Conservation (phyloP, 2,888 invertebrate species). For the Stenodema calcarata region DNA sequence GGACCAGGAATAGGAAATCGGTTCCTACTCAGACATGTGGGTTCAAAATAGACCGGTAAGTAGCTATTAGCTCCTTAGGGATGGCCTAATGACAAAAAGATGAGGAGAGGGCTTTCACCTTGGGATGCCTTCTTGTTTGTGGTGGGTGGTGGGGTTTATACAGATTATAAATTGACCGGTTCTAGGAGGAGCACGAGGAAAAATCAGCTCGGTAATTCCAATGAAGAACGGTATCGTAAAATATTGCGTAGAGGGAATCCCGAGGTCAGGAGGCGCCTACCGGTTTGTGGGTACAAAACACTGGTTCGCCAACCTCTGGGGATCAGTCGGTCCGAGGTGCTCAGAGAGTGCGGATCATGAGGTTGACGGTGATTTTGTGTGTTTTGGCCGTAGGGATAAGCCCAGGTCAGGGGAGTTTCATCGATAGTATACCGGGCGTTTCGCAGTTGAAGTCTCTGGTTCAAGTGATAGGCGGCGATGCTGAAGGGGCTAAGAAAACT, state of each 20-base stretch:
- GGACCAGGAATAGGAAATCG: no score
- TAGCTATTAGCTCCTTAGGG: not conserved
- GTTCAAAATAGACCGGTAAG: no score
- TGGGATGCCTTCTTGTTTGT: not conserved
- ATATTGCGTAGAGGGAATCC: not conserved
- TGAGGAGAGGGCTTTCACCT: not conserved
- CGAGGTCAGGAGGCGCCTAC: not conserved
- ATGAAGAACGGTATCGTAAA: not conserved
- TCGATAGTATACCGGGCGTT: slow-evolving; percentile 19
- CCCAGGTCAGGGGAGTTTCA: not conserved
- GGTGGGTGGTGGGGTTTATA: not conserved
- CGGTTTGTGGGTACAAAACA: not conserved
- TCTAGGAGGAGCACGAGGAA: not conserved
- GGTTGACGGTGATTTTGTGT: not conserved
- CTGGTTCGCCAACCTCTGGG: not conserved
- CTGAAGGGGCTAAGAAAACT: slow-evolving; percentile 31
- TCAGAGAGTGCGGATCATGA: not conserved
- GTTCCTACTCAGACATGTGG: no score
- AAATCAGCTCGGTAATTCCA: not conserved
- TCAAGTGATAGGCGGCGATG: slow-evolving; percentile 6
- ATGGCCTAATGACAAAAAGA: not conserved
- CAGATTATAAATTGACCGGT: not conserved
- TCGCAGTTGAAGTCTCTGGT: slow-evolving; percentile 28
- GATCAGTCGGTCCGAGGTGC: not conserved
- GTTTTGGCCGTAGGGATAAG: not conserved